These are phyloP conservation scores for Xiphophorus hellerii DNA, from an alignment of 2,113 vertebrate genomes.

Conservation along the genomic window DNA sequence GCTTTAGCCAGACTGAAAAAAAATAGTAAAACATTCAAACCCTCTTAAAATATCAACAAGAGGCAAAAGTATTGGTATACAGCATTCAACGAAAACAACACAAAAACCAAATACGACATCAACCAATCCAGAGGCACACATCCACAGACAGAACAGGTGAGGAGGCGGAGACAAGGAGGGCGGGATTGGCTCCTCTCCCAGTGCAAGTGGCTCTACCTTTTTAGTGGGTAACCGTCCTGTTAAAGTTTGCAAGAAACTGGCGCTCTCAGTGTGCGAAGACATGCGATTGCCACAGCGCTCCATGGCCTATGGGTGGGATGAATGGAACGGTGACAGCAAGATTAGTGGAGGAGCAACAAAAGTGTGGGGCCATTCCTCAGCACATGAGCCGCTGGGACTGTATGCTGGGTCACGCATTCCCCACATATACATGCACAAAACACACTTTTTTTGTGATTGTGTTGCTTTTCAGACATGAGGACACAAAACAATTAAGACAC, in stretches of 20 bases:
- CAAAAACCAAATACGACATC: slow-evolving; percentile 71
- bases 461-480: slow-evolving; percentile 43
- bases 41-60: slow-evolving; percentile 51
- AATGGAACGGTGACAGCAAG: slow-evolving; percentile 94
- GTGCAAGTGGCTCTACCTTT: slow-evolving; percentile 93
- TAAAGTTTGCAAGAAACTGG: slow-evolving; percentile 99
- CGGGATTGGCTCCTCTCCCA: slow-evolving; percentile 71
- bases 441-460: slow-evolving; percentile 32
- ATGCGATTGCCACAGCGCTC: slow-evolving; percentile 99
- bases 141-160: slow-evolving; percentile 76
- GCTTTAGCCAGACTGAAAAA: slow-evolving; percentile 39
- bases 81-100: slow-evolving; percentile 75
- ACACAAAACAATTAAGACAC: slow-evolving; percentile 52
- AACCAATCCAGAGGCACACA: slow-evolving; percentile 69
- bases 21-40: slow-evolving; percentile 34
- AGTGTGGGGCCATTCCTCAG: slow-evolving; percentile 60
- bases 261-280: slow-evolving; percentile 99
- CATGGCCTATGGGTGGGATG: slow-evolving; percentile 97
- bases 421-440: slow-evolving; percentile 18
- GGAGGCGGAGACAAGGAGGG: slow-evolving; percentile 56
- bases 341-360: slow-evolving; percentile 86
- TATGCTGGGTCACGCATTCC: slow-evolving; percentile 45
- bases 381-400: slow-evolving; percentile 46
- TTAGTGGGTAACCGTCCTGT: slow-evolving; percentile 99
- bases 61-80: slow-evolving; percentile 60